Evolutionary conservation across 2,113 vertebrate genomes (phyloP).

Genomic region (Stegastes partitus): DNA sequence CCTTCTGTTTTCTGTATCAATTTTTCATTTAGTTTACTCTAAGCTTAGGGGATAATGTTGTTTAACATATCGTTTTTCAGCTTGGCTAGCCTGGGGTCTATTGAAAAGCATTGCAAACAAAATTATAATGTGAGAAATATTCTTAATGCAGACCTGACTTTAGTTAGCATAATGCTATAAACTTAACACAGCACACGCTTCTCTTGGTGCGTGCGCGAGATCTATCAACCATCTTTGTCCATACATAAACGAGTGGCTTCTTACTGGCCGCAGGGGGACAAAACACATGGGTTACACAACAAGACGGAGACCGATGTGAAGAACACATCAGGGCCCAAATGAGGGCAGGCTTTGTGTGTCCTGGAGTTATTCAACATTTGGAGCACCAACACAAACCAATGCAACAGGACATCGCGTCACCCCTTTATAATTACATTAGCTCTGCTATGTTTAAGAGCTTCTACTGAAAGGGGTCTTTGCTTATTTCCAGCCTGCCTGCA

Average conservation of each 20-base stretch:
- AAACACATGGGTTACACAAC: slow-evolving; percentile 68
- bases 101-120: not conserved
- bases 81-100: not conserved
- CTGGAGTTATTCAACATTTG: slow-evolving; percentile 62
- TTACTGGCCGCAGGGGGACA: slow-evolving; percentile 33
- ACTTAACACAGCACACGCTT: slow-evolving; percentile 12
- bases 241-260: slow-evolving; percentile 35
- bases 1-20: slow-evolving; percentile 53
- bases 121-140: too few relatives aligned
- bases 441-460: slow-evolving; percentile 63
- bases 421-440: slow-evolving; percentile 72
- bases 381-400: slow-evolving; percentile 47
- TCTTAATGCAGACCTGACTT: too few relatives aligned
- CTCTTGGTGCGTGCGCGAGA: not conserved
- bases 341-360: slow-evolving; percentile 45
- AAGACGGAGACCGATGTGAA: slow-evolving; percentile 18
- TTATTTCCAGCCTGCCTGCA: slow-evolving; percentile 53
- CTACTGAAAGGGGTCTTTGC: slow-evolving; percentile 57
- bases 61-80: not conserved
- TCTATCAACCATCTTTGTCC: slow-evolving; percentile 20
- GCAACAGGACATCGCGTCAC: slow-evolving; percentile 48
- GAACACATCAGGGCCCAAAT: slow-evolving; percentile 47
- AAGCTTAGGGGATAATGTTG: not conserved
- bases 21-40: slow-evolving; percentile 41
- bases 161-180: not conserved